Evolutionary conservation across 2,888 invertebrate species (phyloP).

Genomic region (Drosophila glabriapex): DNA sequence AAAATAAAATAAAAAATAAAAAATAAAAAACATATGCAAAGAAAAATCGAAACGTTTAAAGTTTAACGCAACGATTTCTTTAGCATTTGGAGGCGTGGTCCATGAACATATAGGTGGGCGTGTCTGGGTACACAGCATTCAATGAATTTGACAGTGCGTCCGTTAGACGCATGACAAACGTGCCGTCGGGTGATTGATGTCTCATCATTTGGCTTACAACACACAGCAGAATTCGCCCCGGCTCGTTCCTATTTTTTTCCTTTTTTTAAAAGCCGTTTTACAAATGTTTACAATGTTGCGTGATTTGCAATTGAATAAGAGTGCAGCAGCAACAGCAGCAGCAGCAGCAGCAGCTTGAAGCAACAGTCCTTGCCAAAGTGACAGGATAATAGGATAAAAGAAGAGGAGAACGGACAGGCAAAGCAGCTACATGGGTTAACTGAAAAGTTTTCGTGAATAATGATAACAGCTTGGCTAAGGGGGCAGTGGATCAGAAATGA

Average conservation of each 20-base stretch:
- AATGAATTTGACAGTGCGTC: constrained; percentile 75
- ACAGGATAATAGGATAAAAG: background rate
- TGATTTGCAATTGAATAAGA: constrained; percentile 79
- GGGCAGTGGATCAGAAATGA: background rate
- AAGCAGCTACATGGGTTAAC: constrained; percentile 33
- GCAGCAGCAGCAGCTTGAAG: constrained; percentile 20
- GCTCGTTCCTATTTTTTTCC: background rate
- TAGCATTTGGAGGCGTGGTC: constrained; percentile 38
- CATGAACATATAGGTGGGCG: constrained; percentile 28
- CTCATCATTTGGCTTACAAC: constrained; percentile 71
- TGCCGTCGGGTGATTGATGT: constrained; percentile 72
- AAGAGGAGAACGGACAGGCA: background rate
- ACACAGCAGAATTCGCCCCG: constrained; percentile 39
- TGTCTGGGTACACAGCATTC: constrained; percentile 41
- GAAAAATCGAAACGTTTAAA: constrained; percentile 66
- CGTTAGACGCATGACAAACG: constrained; percentile 73
- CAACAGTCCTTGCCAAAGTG: constrained; percentile 31
- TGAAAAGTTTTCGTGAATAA: constrained; percentile 38
- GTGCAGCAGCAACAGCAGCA: constrained; percentile 28
- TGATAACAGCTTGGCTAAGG: constrained; percentile 20
- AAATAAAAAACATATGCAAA: constrained; percentile 10
- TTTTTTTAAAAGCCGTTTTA: constrained; percentile 71
- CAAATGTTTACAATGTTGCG: constrained; percentile 81
- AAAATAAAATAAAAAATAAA: constrained; percentile 3
- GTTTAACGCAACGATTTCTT: constrained; percentile 66